Base-by-base conservation (phyloP, 1,140 invertebrate genomes). In the Drosophila asahinai region DNA sequence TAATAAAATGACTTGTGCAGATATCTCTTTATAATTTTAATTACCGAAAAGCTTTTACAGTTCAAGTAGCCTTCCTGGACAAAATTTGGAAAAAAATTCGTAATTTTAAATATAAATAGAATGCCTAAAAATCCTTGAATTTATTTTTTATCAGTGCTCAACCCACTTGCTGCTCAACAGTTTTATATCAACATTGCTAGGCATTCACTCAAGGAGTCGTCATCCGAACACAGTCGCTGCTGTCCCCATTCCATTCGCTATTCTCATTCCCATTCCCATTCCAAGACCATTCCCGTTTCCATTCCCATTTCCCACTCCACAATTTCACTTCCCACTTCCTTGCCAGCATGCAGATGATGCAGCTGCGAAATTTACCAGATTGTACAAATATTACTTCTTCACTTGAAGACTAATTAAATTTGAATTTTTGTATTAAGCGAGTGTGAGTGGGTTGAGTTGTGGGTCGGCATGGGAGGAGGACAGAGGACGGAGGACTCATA, bases 381-480 rank as follows among this genome's bases (percentile, higher is more conserved):
- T 90, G 86, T 87, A 84, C 66, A 90, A 90, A 89, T 90, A 89
- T 90, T 89, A 90, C 86, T 86, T 81, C 82, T 86, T 90, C 86
- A 86, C 86, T 90, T 77, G 81, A 90, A 89, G 86, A 90, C 86
- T 90, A 89, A 89, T 89, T 90, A 89, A 89, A 89, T 89, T 89
- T 89, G 86, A 89, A 86, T 89, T 83, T 86, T 80, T 77, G 45
- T 75, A 89, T 90, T 84, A 89, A 89, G 68, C 78, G 70, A 79
- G 75, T 11, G 75, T 12, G 45, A 67, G 47, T 62, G 62, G 61
- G 61, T 14, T 27, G 48, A 12, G 11, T 42, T 48, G 66, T 27
- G 49, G 64, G 66, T 60, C 52, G 67, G 62, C 58, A 25, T 49
- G 47, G 61, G 60, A 51, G 36, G 63, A 49, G 22, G 22, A 25